Evolutionary conservation across 2,797 vertebrate species (phyloP).

Genomic region (Sardinella longiceps): DNA sequence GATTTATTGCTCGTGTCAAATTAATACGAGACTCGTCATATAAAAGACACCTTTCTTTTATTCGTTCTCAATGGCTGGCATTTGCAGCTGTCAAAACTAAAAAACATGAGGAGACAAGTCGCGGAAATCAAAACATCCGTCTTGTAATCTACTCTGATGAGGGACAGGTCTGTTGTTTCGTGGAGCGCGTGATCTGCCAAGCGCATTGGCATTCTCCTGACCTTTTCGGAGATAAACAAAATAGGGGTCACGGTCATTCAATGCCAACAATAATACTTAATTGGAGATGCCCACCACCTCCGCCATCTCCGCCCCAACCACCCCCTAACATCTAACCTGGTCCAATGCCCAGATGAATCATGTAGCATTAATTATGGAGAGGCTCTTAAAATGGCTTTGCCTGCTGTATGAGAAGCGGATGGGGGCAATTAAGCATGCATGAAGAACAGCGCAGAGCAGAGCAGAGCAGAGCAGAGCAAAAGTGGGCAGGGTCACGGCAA

Average conservation of each 20-base stretch:
- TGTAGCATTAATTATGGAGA: no score
- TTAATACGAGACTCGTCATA: neutral
- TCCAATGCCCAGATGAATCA: conserved; percentile 48
- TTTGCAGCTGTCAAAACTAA: neutral
- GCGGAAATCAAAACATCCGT: neutral
- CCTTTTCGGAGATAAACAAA: neutral
- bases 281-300: no score
- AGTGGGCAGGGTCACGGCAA: neutral
- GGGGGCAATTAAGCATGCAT: conserved; percentile 54
- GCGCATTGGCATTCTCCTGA: conserved; percentile 2
- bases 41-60: neutral
- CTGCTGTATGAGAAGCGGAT: conserved; percentile 42
- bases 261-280: neutral
- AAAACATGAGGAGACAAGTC: neutral
- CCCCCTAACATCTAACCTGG: neutral
- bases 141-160: neutral
- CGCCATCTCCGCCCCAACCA: no score
- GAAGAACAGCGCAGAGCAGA: conserved; percentile 35
- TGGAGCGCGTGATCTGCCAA: neutral
- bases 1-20: neutral
- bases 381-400: conserved; percentile 60
- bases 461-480: no score
- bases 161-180: neutral
- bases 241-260: neutral
- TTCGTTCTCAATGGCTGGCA: neutral